phyloP scores from a whole-genome alignment of 2,113 vertebrate genomes.

The Heterochromis multidens region DNA sequence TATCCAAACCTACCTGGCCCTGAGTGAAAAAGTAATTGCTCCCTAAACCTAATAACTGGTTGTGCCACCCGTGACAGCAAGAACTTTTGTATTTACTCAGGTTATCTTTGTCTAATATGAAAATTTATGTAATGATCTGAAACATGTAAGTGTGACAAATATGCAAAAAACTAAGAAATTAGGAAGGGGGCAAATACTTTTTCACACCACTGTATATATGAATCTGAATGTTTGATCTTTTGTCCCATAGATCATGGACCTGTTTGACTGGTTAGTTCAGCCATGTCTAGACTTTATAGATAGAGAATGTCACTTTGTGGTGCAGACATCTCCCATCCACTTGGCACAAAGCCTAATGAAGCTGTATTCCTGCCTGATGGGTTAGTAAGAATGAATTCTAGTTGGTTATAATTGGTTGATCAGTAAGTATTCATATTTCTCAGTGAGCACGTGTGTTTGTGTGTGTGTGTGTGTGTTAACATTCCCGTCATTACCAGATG shows the following conservation, averaged over 20 bases:
- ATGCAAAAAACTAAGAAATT: no score
- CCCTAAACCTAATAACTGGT: no score
- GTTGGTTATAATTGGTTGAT: background rate
- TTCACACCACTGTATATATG: no score
- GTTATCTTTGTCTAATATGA: no score
- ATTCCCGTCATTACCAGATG: conserved; percentile 74
- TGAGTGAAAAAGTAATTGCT: no score
- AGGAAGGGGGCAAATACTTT: no score
- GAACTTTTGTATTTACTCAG: no score
- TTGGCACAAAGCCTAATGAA: conserved; percentile 84
- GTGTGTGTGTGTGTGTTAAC: background rate
- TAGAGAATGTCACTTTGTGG: conserved; percentile 77
- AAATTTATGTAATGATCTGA: no score
- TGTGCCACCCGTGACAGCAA: no score
- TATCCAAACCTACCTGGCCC: no score
- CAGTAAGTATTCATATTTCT: background rate
- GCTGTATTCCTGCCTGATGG: conserved; percentile 84
- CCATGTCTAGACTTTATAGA: conserved; percentile 86
- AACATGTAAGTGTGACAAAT: no score
- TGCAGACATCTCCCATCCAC: conserved; percentile 85
- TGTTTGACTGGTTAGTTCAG: conserved; percentile 89
- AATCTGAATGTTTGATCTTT: background rate
- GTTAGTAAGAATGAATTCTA: conserved; percentile 65
- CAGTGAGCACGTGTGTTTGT: no score
- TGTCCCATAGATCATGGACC: conserved; percentile 75